phyloP scores from a whole-genome alignment of 2,888 invertebrate genomes.

The Lasioglossum figueresi region DNA sequence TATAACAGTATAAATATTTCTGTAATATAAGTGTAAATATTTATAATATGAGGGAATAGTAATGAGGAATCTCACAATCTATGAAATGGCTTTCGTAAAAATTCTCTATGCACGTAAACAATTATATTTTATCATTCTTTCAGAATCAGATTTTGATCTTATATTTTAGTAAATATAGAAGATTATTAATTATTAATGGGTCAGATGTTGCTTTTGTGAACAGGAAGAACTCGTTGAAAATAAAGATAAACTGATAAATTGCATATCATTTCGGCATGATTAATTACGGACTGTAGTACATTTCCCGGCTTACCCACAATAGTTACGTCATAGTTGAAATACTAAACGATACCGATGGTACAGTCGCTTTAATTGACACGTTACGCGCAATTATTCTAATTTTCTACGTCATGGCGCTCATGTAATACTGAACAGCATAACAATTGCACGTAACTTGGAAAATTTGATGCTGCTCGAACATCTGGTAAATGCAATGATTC shows the following conservation, averaged over 20 bases:
- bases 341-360: slow-evolving; percentile 24
- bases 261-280: neutral
- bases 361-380: slow-evolving; percentile 52
- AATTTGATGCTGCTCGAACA: slow-evolving; percentile 25
- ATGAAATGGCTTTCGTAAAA: neutral
- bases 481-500: slow-evolving; percentile 6
- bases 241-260: neutral
- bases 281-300: neutral
- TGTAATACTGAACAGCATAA: slow-evolving; percentile 7
- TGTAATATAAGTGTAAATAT: neutral
- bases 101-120: neutral
- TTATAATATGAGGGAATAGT: neutral
- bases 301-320: slow-evolving; percentile 13
- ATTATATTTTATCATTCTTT: neutral
- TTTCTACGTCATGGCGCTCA: slow-evolving; percentile 14
- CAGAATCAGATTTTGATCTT: neutral
- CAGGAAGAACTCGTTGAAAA: neutral
- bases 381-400: slow-evolving; percentile 53
- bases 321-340: slow-evolving; percentile 56
- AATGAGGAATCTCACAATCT: neutral
- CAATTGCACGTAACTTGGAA: slow-evolving; percentile 7
- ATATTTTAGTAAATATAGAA: neutral
- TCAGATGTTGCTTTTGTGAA: neutral
- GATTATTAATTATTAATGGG: neutral
- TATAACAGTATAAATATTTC: neutral